Conservation (phyloP, 2,888 invertebrate genomes). For the Gandaritis pyraliata region DNA sequence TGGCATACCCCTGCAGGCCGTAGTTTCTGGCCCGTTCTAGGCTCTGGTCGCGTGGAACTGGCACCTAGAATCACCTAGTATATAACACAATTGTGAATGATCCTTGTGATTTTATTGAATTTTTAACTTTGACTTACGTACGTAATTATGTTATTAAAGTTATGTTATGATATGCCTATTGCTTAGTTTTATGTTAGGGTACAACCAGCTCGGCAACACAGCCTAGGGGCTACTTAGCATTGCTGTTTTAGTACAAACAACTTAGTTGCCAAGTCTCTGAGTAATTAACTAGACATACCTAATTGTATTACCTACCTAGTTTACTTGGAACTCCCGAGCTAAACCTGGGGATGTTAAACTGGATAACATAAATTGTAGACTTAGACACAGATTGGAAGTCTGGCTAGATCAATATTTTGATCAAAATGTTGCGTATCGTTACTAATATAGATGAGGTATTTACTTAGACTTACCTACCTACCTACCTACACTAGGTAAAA, state of each 20-base stretch:
- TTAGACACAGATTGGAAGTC: neutral
- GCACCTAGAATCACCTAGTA: no score
- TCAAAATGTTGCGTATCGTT: no score
- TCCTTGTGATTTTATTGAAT: no score
- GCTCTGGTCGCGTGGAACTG: no score
- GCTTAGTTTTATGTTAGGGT: neutral
- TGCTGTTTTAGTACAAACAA: neutral
- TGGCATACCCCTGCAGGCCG: no score
- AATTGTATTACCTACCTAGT: constrained; percentile 1
- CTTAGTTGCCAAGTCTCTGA: neutral
- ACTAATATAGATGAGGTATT: no score
- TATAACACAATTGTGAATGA: no score
- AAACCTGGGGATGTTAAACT: neutral
- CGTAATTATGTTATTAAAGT: no score
- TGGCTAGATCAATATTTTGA: neutral
- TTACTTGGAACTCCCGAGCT: neutral
- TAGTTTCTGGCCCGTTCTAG: no score
- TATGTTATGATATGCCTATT: neutral
- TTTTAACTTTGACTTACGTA: no score
- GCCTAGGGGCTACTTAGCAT: constrained; percentile 1
- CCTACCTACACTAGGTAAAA: no score
- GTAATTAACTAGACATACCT: neutral
- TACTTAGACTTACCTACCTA: no score
- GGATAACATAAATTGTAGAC: constrained; percentile 1
- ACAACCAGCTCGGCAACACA: neutral